Evolutionary conservation across 64 coral and sea anemone species (phyloP).

Genomic region (Trachythela sp.): DNA sequence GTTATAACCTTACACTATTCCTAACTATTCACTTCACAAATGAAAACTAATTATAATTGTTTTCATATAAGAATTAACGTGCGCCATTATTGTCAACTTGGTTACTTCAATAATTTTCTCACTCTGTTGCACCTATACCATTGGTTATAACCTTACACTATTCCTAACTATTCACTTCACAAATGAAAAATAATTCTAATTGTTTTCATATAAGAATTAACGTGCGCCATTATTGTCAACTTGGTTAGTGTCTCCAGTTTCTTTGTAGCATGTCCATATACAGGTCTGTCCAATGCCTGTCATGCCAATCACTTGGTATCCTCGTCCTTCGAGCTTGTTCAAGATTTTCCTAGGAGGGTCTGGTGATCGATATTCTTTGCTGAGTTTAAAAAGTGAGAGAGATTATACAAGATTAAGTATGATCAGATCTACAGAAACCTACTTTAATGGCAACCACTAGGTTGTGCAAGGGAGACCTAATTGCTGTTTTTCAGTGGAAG

Average conservation of each 20-base stretch:
- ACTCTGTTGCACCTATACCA: too few species aligned
- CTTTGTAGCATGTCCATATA: constrained; percentile 70
- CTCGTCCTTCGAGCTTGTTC: constrained; percentile 58
- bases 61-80: not conserved
- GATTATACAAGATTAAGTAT: not conserved
- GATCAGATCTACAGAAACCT: too few species aligned
- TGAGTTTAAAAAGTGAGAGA: not conserved
- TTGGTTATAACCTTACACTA: too few species aligned
- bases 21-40: not conserved
- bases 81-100: not conserved
- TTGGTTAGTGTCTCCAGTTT: not conserved
- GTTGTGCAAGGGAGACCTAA: too few species aligned
- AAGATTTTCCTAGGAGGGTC: constrained; percentile 67
- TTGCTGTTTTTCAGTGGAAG: too few species aligned
- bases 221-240: not conserved
- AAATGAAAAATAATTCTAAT: not conserved
- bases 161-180: not conserved
- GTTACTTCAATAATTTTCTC: too few species aligned
- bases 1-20: not conserved
- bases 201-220: not conserved
- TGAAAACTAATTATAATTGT: not conserved
- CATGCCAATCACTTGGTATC: constrained; percentile 67
- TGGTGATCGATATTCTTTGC: constrained; percentile 65
- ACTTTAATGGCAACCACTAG: too few species aligned
- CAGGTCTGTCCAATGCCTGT: constrained; percentile 90